Conservation (phyloP, 1,140 invertebrate species). For the Scaptomyza hsui region DNA sequence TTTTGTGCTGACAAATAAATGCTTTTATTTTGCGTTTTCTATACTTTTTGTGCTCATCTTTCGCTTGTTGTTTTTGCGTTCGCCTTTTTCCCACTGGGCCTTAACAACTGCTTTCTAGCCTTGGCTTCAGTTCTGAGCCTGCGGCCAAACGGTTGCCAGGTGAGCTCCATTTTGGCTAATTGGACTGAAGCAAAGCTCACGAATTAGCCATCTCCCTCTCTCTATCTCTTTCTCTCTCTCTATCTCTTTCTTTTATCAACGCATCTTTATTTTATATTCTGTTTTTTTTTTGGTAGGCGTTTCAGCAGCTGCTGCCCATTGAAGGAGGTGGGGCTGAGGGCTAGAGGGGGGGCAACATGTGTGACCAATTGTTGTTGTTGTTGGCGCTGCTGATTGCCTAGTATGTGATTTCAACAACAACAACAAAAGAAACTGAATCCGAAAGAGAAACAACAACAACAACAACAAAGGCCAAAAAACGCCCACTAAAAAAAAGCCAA, state of each 20-base stretch:
- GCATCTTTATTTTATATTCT: conserved; percentile 23
- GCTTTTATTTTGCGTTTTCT: conserved; percentile 68
- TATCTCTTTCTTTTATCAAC: conserved; percentile 10
- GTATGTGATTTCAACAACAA: conserved; percentile 26
- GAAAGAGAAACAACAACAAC: conserved; percentile 3
- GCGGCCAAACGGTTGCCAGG: conserved; percentile 40
- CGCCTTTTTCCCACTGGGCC: background rate
- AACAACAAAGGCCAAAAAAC: conserved; percentile 13
- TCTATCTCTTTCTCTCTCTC: background rate
- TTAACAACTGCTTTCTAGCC: background rate
- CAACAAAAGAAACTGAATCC: conserved; percentile 6
- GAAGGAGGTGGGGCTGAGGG: no score
- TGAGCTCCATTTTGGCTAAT: conserved; percentile 32
- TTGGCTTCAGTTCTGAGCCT: background rate
- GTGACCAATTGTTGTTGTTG: no score
- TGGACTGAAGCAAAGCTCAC: conserved; percentile 26
- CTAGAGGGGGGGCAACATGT: background rate
- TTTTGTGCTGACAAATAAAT: conserved; percentile 82
- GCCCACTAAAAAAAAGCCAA: conserved; percentile 16
- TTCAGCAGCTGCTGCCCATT: conserved; percentile 6
- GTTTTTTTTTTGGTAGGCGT: conserved; percentile 31
- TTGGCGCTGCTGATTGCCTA: conserved; percentile 26
- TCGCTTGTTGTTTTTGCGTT: conserved; percentile 20
- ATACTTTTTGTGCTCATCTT: conserved; percentile 8
- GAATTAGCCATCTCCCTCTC: conserved; percentile 1